These are phyloP conservation scores for Solenodon paradoxus DNA, from an alignment of 2,113 vertebrate species.

Conservation along the genomic window DNA sequence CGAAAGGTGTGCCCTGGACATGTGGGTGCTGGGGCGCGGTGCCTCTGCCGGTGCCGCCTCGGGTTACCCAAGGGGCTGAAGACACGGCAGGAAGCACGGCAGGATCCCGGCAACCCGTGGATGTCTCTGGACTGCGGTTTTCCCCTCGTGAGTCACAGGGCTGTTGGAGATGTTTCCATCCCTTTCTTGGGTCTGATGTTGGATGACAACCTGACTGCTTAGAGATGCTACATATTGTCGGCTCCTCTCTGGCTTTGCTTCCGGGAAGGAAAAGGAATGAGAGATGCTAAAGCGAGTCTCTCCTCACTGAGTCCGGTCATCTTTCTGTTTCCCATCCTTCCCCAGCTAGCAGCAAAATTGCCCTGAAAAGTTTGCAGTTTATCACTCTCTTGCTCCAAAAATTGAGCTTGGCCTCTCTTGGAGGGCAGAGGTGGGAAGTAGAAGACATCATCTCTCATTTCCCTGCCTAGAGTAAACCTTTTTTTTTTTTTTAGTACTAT, in stretches of 20 bases:
- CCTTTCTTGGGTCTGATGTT: background rate
- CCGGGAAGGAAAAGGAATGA: background rate
- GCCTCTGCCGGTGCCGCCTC: too few species aligned
- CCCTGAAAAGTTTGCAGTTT: background rate
- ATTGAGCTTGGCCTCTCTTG: background rate
- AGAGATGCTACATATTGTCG: background rate
- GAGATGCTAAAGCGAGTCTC: background rate
- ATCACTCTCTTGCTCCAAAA: background rate
- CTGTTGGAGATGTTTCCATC: background rate
- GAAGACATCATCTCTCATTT: background rate
- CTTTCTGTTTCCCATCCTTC: background rate
- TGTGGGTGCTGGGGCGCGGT: too few species aligned
- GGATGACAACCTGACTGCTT: background rate
- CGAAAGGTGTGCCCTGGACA: conserved; percentile 4
- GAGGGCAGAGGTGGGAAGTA: background rate
- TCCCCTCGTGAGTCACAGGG: background rate
- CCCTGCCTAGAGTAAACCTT: too few species aligned
- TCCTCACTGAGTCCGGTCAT: too few species aligned
- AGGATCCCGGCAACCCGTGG: background rate
- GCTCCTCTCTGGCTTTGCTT: background rate
- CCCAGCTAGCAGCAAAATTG: background rate
- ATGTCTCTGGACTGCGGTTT: background rate
- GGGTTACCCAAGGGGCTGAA: too few species aligned
- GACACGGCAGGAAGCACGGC: too few species aligned
- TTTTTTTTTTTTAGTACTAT: too few species aligned